Conservation (phyloP, 2,888 invertebrate species). For the Caenorhabditis panamensis region DNA sequence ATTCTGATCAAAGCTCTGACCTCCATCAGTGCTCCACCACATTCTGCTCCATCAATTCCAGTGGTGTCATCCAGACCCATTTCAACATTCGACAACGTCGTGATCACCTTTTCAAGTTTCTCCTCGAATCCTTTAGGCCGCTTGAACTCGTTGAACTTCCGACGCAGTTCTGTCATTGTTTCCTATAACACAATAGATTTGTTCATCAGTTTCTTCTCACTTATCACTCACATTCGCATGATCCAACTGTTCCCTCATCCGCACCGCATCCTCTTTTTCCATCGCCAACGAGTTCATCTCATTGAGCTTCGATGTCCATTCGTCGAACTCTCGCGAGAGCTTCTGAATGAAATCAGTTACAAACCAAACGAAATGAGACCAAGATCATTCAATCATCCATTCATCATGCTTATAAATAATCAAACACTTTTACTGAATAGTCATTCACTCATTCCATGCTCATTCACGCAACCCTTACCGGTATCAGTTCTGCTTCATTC, state of each 20-base stretch:
- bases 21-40: constrained; percentile 65
- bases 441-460: constrained; percentile 1
- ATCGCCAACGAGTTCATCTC: constrained; percentile 72
- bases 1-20: constrained; percentile 55
- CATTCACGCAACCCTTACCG: constrained; percentile 31
- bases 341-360: constrained; percentile 38
- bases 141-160: constrained; percentile 74
- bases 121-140: constrained; percentile 75
- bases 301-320: constrained; percentile 72
- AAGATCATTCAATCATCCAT: too few species aligned
- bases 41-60: constrained; percentile 67
- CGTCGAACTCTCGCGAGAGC: constrained; percentile 72
- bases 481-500: constrained; percentile 53
- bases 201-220: background rate
- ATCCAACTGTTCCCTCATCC: constrained; percentile 67
- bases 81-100: constrained; percentile 70
- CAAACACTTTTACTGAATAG: too few species aligned
- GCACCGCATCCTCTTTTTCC: constrained; percentile 56
- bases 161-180: constrained; percentile 60
- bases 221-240: constrained; percentile 65
- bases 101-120: constrained; percentile 62
- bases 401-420: too few species aligned
- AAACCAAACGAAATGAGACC: constrained; percentile 2
- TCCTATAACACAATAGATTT: too few species aligned
- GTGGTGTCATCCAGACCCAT: constrained; percentile 76